Evolutionary conservation across 2,113 vertebrate genomes (phyloP).

Genomic region (Speoplatyrhinus poulsoni): DNA sequence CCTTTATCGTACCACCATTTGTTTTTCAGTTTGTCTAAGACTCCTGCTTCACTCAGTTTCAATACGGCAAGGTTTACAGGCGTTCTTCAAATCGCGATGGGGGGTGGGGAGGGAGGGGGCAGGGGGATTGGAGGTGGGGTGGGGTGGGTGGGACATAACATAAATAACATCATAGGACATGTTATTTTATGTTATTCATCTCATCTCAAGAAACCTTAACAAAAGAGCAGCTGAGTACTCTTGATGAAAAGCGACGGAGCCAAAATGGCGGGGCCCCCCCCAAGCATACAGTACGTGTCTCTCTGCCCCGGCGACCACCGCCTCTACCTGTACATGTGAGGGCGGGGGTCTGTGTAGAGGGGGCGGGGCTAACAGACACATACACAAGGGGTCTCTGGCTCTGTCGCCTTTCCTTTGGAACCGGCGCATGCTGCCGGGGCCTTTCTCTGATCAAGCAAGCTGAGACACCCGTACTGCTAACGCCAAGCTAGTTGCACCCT

Average conservation of each 20-base stretch:
- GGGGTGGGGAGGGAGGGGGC: slow-evolving; percentile 19
- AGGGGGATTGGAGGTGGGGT: slow-evolving; percentile 20
- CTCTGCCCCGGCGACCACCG: too few species aligned
- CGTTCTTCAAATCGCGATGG: slow-evolving; percentile 90
- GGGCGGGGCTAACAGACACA: slow-evolving; percentile 82
- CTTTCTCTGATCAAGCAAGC: slow-evolving; percentile 68
- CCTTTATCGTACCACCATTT: slow-evolving; percentile 99
- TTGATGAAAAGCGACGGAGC: slow-evolving; percentile 93
- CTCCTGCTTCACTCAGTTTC: slow-evolving; percentile 99
- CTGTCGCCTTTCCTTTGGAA: slow-evolving; percentile 93
- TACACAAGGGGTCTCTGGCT: slow-evolving; percentile 87
- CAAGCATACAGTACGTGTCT: too few species aligned
- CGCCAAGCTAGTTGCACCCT: slow-evolving; percentile 57
- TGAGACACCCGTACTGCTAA: slow-evolving; percentile 89
- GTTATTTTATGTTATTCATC: slow-evolving; percentile 99
- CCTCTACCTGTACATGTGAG: too few species aligned
- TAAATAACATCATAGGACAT: slow-evolving; percentile 99
- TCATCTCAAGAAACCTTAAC: slow-evolving; percentile 86
- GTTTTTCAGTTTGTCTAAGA: slow-evolving; percentile 99
- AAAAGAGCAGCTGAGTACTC: slow-evolving; percentile 89
- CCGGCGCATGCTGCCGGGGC: slow-evolving; percentile 94
- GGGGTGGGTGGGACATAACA: slow-evolving; percentile 91
- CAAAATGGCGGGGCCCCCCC: slow-evolving; percentile 12
- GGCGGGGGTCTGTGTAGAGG: slow-evolving; percentile 24
- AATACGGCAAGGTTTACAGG: slow-evolving; percentile 99